These are phyloP conservation scores for Ctenopoma multispine DNA, from an alignment of 2,797 vertebrate genomes.

Conservation along the genomic window DNA sequence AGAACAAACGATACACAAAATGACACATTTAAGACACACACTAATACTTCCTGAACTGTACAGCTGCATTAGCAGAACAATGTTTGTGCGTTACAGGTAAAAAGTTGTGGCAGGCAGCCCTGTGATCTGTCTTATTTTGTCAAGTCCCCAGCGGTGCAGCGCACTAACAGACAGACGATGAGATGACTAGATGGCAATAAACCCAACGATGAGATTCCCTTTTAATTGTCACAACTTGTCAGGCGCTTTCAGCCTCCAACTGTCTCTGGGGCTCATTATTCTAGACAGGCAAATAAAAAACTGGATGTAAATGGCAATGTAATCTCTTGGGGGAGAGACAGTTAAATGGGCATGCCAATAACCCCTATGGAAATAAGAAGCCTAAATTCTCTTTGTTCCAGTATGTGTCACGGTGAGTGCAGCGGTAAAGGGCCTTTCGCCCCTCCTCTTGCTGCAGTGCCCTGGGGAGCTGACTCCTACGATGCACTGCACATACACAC, in stretches of 20 bases:
- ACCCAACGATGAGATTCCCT: conserved; percentile 67
- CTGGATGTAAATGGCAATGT: conserved; percentile 64
- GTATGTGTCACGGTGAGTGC: conserved; percentile 60
- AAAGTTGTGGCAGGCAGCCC: conserved; percentile 50
- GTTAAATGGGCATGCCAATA: conserved; percentile 74
- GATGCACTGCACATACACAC: conserved; percentile 7
- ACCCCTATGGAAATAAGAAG: conserved; percentile 61
- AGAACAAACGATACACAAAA: conserved; percentile 9
- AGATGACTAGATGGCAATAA: conserved; percentile 69
- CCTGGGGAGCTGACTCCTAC: conserved; percentile 59
- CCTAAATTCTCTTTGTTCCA: conserved; percentile 66
- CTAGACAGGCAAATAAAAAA: conserved; percentile 70
- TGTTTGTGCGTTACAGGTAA: conserved; percentile 38
- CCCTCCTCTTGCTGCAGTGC: conserved; percentile 43
- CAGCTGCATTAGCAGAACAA: conserved; percentile 7
- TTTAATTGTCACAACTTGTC: conserved; percentile 84
- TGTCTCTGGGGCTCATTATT: conserved; percentile 74
- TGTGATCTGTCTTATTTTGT: conserved; percentile 57
- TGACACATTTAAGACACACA: not conserved
- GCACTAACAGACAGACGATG: conserved; percentile 60
- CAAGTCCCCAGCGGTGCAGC: conserved; percentile 40
- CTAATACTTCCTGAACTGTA: not conserved
- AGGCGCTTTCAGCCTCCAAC: conserved; percentile 67
- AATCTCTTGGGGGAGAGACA: conserved; percentile 58
- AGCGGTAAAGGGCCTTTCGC: conserved; percentile 42